Conservation (phyloP, 2,888 invertebrate genomes). For the Apodemia duryi region DNA sequence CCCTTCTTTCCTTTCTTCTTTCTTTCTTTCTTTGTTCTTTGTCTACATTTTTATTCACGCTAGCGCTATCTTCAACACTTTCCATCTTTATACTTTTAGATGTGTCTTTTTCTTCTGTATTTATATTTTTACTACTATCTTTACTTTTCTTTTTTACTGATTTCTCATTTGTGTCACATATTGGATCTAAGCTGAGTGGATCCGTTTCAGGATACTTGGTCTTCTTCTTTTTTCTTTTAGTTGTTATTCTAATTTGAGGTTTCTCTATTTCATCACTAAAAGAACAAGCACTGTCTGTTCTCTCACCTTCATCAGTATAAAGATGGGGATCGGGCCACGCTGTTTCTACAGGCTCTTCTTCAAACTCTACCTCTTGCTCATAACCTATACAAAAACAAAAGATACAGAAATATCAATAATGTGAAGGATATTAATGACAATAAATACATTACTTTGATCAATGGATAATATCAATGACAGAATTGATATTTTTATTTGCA, state of each 20-base stretch:
- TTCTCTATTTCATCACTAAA: slow-evolving; percentile 29
- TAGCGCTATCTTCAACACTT: slow-evolving; percentile 27
- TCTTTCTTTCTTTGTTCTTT: slow-evolving; percentile 32
- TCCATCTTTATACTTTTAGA: slow-evolving; percentile 24
- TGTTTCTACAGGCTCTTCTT: slow-evolving; percentile 48
- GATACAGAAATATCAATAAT: too few relatives aligned
- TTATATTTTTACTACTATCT: slow-evolving; percentile 38
- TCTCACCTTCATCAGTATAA: slow-evolving; percentile 38
- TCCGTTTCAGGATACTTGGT: slow-evolving; percentile 45
- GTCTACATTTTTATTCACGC: slow-evolving; percentile 28
- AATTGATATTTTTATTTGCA: too few relatives aligned
- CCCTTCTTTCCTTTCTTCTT: slow-evolving; percentile 35
- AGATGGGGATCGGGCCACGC: slow-evolving; percentile 21
- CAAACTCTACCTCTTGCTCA: slow-evolving; percentile 64
- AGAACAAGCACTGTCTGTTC: slow-evolving; percentile 39
- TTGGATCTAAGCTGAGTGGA: slow-evolving; percentile 46
- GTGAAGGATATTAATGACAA: too few relatives aligned
- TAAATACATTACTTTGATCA: too few relatives aligned
- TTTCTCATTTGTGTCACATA: slow-evolving; percentile 23
- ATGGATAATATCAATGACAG: too few relatives aligned
- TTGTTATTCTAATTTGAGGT: slow-evolving; percentile 33
- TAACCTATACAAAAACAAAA: slow-evolving; percentile 49
- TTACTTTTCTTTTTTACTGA: slow-evolving; percentile 55
- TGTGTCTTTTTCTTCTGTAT: slow-evolving; percentile 37
- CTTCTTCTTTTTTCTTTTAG: slow-evolving; percentile 43